Evolutionary conservation across 2,113 vertebrate species (phyloP).

Genomic region (Synodontis membranacea): DNA sequence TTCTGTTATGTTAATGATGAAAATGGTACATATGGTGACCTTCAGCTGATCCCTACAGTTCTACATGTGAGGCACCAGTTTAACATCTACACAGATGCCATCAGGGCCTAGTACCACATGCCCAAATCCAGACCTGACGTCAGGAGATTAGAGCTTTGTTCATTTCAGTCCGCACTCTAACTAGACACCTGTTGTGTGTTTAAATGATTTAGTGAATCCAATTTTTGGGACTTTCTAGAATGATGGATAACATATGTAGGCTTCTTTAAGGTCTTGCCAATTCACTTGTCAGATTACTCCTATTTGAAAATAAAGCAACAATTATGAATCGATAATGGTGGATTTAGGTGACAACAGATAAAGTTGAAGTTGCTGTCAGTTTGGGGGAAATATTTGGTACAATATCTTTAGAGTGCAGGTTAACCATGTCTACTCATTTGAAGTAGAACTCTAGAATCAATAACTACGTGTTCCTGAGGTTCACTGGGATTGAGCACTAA

Average conservation of each 20-base stretch:
- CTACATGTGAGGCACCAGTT: not conserved
- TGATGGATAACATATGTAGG: not conserved
- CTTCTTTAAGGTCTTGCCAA: not conserved
- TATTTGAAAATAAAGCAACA: not conserved
- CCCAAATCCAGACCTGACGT: not conserved
- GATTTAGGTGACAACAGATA: not conserved
- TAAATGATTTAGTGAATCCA: not conserved
- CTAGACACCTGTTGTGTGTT: not conserved
- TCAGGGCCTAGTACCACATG: not conserved
- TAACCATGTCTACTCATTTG: not conserved
- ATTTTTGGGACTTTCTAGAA: not conserved
- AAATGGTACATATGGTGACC: not conserved
- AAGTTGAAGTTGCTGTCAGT: not conserved
- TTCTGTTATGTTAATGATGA: not conserved
- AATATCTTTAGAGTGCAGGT: not conserved
- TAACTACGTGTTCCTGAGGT: not conserved
- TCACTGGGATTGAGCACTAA: not conserved
- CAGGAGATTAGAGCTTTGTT: not conserved
- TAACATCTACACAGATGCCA: not conserved
- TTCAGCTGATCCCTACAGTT: not conserved
- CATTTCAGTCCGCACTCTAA: not conserved
- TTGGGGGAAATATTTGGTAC: not conserved
- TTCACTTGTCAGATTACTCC: not conserved
- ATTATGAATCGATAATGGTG: not conserved
- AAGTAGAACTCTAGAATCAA: not conserved